phyloP scores from a whole-genome alignment of 2,888 invertebrate genomes.

The Lamellibrachia columna region DNA sequence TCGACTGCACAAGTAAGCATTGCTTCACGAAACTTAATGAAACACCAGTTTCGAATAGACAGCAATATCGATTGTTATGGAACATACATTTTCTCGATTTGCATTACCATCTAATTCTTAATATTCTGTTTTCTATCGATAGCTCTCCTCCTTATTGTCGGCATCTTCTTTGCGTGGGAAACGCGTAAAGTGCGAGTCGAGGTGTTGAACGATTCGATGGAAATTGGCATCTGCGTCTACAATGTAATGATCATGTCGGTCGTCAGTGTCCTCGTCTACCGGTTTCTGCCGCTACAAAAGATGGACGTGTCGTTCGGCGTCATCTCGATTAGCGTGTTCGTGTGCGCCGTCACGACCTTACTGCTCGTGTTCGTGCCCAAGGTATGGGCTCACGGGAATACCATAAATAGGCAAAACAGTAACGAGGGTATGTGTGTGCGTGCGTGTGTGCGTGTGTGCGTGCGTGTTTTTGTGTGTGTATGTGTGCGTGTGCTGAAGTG shows the following conservation, averaged over 20 bases:
- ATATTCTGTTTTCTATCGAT: neutral
- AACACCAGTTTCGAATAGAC: no score
- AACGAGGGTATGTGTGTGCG: neutral
- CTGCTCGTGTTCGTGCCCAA: slow-evolving; percentile 21
- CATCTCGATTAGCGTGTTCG: slow-evolving; percentile 2
- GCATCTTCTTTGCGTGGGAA: slow-evolving; percentile 37
- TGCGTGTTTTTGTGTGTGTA: no score
- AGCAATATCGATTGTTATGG: neutral
- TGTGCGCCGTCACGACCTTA: slow-evolving; percentile 19
- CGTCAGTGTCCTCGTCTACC: slow-evolving; percentile 23
- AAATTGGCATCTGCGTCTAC: slow-evolving; percentile 34
- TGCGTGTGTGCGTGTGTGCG: neutral
- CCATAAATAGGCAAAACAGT: neutral
- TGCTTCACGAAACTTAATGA: no score
- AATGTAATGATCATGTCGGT: slow-evolving; percentile 34
- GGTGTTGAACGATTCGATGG: slow-evolving; percentile 32
- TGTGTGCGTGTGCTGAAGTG: neutral
- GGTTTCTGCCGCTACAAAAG: slow-evolving; percentile 18
- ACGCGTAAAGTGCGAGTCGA: slow-evolving; percentile 34
- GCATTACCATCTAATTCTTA: neutral
- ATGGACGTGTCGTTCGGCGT: slow-evolving; percentile 16
- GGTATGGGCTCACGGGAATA: neutral
- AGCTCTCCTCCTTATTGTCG: slow-evolving; percentile 32
- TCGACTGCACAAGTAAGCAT: no score
- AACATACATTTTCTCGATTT: neutral